Evolutionary conservation across 2,888 invertebrate genomes (phyloP).

Genomic region (Diaphora mendica): DNA sequence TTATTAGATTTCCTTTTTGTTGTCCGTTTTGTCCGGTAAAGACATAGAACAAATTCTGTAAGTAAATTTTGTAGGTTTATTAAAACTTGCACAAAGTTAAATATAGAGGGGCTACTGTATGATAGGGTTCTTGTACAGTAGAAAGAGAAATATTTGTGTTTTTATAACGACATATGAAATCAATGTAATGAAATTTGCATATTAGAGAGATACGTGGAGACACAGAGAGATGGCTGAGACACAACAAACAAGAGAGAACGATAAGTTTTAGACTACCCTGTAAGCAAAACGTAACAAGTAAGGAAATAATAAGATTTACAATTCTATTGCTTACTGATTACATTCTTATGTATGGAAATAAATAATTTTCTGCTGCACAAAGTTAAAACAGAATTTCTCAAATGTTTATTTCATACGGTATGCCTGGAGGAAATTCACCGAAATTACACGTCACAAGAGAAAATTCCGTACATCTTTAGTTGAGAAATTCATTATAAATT

Average conservation of each 20-base stretch:
- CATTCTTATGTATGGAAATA: slow-evolving; percentile 13
- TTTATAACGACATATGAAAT: too few species aligned
- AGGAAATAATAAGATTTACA: not conserved
- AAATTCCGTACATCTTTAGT: slow-evolving; percentile 67
- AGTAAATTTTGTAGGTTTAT: slow-evolving; percentile 13
- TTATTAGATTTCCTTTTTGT: slow-evolving; percentile 32
- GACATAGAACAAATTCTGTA: slow-evolving; percentile 18
- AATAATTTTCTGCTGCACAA: slow-evolving; percentile 34
- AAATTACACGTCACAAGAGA: slow-evolving; percentile 65
- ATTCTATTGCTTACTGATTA: not conserved
- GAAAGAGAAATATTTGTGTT: not conserved
- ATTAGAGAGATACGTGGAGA: too few species aligned
- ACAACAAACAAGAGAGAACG: too few species aligned
- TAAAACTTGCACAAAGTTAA: slow-evolving; percentile 19
- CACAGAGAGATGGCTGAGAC: not conserved
- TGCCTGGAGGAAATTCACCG: slow-evolving; percentile 50
- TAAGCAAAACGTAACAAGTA: not conserved
- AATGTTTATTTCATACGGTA: slow-evolving; percentile 59
- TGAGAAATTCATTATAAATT: slow-evolving; percentile 75
- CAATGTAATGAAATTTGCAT: not conserved
- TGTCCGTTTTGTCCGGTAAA: too few species aligned
- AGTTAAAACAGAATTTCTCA: slow-evolving; percentile 47
- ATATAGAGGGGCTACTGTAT: not conserved
- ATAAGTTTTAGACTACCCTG: not conserved
- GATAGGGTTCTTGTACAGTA: not conserved